Percentiles rank a stretch among this genome's conserved stretches.
phyloP scores from a whole-genome alignment of 1,140 invertebrate genomes.

The Maconellicoccus hirsutus region DNA sequence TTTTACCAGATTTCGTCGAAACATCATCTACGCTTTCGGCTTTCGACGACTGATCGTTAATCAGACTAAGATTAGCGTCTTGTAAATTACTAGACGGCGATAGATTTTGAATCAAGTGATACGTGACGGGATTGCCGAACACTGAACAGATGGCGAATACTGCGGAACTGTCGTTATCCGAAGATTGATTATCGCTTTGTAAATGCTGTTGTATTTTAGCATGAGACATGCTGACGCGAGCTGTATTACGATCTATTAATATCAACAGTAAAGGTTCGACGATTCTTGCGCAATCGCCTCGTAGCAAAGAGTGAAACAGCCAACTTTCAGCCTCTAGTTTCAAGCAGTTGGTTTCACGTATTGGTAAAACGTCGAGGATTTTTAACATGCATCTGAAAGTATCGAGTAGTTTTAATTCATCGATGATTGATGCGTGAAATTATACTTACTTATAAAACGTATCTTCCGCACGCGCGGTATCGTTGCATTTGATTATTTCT shows the following conservation, averaged over 20 bases:
- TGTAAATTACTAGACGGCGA: background rate
- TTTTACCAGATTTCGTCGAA: constrained; percentile 23
- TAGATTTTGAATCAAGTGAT: background rate
- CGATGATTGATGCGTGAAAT: too few relatives aligned
- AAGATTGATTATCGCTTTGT: background rate
- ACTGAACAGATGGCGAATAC: background rate
- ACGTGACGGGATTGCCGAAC: background rate
- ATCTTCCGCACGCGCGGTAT: constrained; percentile 30
- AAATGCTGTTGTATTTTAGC: constrained; percentile 46
- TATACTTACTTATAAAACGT: constrained; percentile 32
- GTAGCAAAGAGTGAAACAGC: constrained; percentile 56
- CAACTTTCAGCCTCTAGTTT: constrained; percentile 59
- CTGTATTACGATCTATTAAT: constrained; percentile 67
- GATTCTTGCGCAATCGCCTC: constrained; percentile 63
- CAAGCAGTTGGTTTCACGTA: constrained; percentile 51
- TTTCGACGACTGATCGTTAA: constrained; percentile 25
- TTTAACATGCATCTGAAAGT: constrained; percentile 55
- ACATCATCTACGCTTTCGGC: constrained; percentile 33
- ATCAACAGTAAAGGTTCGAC: constrained; percentile 68
- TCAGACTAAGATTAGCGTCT: background rate
- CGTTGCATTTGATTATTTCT: constrained; percentile 38
- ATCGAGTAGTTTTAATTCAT: background rate
- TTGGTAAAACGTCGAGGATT: constrained; percentile 62
- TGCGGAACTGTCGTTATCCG: background rate
- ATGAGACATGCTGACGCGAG: constrained; percentile 73